These are phyloP conservation scores for Auanema sp. DNA, from an alignment of 2,888 invertebrate genomes.

Conservation along the genomic window DNA sequence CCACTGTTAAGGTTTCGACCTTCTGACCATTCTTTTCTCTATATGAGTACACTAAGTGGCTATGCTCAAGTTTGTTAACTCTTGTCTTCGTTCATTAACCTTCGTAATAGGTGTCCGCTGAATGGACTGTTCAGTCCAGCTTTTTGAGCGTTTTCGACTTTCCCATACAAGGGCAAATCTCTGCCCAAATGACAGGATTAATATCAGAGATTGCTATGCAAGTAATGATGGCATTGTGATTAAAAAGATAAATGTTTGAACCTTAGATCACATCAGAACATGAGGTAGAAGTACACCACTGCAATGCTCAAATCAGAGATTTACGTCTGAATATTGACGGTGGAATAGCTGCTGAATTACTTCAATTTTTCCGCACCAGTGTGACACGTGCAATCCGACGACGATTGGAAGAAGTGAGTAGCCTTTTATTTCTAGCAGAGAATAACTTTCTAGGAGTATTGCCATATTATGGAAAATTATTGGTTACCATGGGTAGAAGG, in stretches of 20 bases:
- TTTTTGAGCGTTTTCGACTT: conserved; percentile 47
- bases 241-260: background rate
- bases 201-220: conserved; percentile 56
- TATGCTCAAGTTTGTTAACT: conserved; percentile 40
- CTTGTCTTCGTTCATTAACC: background rate
- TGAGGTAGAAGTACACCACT: conserved; percentile 53
- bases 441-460: conserved; percentile 46
- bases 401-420: conserved; percentile 49
- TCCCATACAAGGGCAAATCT: conserved; percentile 51
- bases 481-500: conserved; percentile 58
- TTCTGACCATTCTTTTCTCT: conserved; percentile 52
- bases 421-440: background rate
- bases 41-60: conserved; percentile 56
- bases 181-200: conserved; percentile 55
- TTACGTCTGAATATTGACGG: conserved; percentile 38
- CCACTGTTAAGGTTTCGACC: conserved; percentile 56
- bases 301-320: conserved; percentile 52
- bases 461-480: conserved; percentile 48
- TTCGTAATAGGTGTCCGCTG: conserved; percentile 40
- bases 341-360: conserved; percentile 43
- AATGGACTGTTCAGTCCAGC: conserved; percentile 52
- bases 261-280: conserved; percentile 46
- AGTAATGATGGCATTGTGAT: conserved; percentile 19
- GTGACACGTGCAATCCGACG: conserved; percentile 48
- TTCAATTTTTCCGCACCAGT: conserved; percentile 56